Conservation (phyloP, 2,797 vertebrate species). For the Rhabdophis nuchalis region DNA sequence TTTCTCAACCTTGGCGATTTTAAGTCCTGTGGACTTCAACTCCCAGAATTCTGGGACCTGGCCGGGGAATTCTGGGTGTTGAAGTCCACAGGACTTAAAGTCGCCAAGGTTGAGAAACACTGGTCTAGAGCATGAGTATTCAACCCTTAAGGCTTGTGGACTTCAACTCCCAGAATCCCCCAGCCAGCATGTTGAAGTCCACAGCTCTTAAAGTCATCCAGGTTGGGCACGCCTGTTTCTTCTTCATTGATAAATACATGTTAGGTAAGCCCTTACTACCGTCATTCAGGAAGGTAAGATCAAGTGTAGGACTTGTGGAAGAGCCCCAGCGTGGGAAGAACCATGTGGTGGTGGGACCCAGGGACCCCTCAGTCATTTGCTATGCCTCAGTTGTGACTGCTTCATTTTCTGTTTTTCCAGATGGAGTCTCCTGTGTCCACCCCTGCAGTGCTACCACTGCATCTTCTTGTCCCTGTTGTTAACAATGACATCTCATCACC, state of each 20-base stretch:
- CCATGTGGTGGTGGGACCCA: neutral
- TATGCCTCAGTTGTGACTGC: neutral
- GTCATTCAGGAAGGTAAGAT: neutral
- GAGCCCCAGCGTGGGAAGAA: neutral
- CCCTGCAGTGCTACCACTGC: constrained; percentile 89
- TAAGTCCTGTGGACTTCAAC: no score
- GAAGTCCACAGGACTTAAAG: no score
- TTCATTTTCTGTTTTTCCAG: constrained; percentile 70
- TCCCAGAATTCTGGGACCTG: no score
- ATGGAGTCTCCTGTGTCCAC: constrained; percentile 97
- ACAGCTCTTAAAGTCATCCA: neutral
- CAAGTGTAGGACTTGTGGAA: neutral
- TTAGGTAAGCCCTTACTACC: neutral
- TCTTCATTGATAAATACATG: neutral
- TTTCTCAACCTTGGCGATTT: no score
- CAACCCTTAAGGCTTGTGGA: neutral
- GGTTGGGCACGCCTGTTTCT: neutral
- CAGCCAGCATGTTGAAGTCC: neutral
- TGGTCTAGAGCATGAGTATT: neutral
- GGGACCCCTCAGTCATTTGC: constrained; percentile 1
- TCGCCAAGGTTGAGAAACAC: no score
- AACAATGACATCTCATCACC: constrained; percentile 92
- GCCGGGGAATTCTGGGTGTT: no score
- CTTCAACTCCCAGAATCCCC: neutral
- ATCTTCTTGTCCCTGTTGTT: constrained; percentile 87